Base-by-base conservation (phyloP, 2,888 invertebrate genomes). In the Microctonus hyperodae region DNA sequence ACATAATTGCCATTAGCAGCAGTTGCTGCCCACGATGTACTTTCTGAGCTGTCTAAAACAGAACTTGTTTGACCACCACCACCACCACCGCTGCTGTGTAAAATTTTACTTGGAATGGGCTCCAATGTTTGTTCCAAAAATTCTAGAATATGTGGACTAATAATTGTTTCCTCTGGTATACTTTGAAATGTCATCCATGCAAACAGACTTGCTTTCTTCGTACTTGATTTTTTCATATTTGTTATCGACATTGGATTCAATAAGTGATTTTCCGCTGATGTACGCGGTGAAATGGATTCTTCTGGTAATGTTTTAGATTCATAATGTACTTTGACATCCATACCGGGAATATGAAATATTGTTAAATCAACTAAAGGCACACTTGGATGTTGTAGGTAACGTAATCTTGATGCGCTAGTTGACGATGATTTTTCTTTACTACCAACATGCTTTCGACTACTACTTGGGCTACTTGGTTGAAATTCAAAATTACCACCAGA, bases 81-180 rank as follows among this genome's bases (percentile, higher is more conserved):
- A n/a, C 44, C 20, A 16, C 44, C 44, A 16, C 40, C 37, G n/a
- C 28, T 28, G 7, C 28, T 72, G 23, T 79, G 77, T 35, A 78
- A 80, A 51, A 85, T 86, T 73, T 90, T 90, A 0, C 89, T 88
- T 0, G 97, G 97, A 79, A 98, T 94, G 0, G 98, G 97, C 79
- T 98, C 98, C 40, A 98, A 85, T 0, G 97, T 97, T 85, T 98
- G 98, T 81, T 99, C 98, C 72, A 99, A 85, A 85, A 98, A 99
- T 85, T 98, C 97, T 63, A 99, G 87, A 75, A 99, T 94, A 78
- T 97, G 96, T 0, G 99, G 98, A 74, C 96, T 97, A 79, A 99
- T 96, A 74, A 98, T 92, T 28, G 98, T 98, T 85, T 98, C 98
- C 82, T 96, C 97, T 0, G 98, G 98, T 76, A 98, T 95, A 79